Percentiles rank a stretch among this genome's conserved stretches.
These are phyloP conservation scores for Melopsittacus undulatus DNA, from an alignment of 2,797 vertebrate species.

Conservation along the genomic window DNA sequence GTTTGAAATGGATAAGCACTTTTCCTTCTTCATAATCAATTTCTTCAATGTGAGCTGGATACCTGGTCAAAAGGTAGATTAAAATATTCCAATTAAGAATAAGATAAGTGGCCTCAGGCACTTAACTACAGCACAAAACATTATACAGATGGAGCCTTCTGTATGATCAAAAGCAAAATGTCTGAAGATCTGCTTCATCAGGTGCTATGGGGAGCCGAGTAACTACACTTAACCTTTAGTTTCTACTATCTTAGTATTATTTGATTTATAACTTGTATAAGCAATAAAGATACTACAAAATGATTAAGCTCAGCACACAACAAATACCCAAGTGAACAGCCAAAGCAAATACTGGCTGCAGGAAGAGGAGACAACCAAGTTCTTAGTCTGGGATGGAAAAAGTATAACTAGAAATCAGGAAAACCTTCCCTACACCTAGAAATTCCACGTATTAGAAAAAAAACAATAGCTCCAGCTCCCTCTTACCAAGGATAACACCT, in stretches of 20 bases:
- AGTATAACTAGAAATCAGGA: background rate
- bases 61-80: conserved; percentile 78
- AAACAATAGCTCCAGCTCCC: background rate
- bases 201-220: background rate
- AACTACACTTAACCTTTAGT: background rate
- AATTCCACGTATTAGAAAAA: background rate
- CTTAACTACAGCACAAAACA: background rate
- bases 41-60: conserved; percentile 97
- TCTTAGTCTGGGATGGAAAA: background rate
- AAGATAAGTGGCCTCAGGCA: background rate
- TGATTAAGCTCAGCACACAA: background rate
- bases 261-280: background rate
- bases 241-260: background rate
- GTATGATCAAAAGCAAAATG: background rate
- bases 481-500: background rate
- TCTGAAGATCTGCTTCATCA: background rate
- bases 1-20: conserved; percentile 96
- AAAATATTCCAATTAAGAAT: background rate
- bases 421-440: background rate
- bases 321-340: background rate
- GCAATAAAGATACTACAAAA: background rate
- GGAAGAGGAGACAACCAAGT: background rate
- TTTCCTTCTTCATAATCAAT: conserved; percentile 96
- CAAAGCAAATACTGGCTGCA: background rate
- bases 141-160: background rate